Base-by-base conservation (phyloP, 2,797 vertebrate species). In the Melanogrammus aeglefinus region DNA sequence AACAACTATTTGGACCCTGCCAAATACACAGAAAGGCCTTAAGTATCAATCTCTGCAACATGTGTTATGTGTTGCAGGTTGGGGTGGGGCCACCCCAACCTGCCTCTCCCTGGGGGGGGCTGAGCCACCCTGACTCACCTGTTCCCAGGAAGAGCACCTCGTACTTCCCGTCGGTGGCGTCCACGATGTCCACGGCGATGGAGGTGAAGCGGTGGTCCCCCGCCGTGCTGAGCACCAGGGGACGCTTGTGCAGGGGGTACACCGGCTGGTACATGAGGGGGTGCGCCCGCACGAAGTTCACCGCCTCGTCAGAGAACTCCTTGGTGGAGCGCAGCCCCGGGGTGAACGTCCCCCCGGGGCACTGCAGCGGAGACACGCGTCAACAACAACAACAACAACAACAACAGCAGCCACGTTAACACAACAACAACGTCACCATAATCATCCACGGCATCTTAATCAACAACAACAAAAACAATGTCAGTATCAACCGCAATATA, bases 141-240 rank as follows among this genome's bases (percentile, higher is more conserved):
- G 96, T 96, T 83, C 96, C 95, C 39, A 96, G 94, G 89, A 96
- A 96, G 90, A 96, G 95, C 82, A 97, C 96, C 21, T 96, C 95
- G 0, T 96, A 96, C 1, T 96, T 95, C 21, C 96, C 96, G 38
- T 97, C 96, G 72, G 96, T 94, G 76, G 96, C 96, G 0, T 96
- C 96, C 2, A 96, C 96, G 77, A 95, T 89, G 85, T 97, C 96
- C 13, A 96, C 95, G 12, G 95, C 95, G 6, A 96, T 95, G 81
- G 96, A 95, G 2, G 95, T 96, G 83, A 96, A 96, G 47, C 95
- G 95, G 81, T 96, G 96, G 88, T 95, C 95, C 71, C 96, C 93
- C 0, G 96, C 96, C 0, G 95, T 96, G 87, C 96, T 95, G 73
- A 96, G 94, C 92, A 96, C 95, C 80, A 96, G 93, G 0, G 96